Base-by-base conservation (phyloP, 2,797 vertebrate species). In the Tympanoctomys barrerae region DNA sequence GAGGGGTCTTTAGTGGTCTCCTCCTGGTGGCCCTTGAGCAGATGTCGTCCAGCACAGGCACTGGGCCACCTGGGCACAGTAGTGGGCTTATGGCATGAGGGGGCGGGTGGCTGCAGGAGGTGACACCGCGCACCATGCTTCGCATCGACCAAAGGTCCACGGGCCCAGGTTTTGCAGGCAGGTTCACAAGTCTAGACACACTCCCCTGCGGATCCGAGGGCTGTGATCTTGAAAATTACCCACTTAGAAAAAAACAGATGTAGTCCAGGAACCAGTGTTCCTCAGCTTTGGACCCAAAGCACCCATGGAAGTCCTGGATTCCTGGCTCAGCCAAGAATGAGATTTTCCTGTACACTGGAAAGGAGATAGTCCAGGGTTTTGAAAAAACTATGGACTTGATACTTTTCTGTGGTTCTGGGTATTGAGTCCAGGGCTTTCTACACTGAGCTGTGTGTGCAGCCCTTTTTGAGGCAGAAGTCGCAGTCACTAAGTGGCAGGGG, bases 211-310 rank as follows among this genome's bases (percentile, higher is more conserved):
- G 71, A 42, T 28, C 39, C 1, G 36, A 33, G 75, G 49, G 33
- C 18, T 21, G 64, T 9, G 7, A 61, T 82, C 89, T 82, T 86
- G 21, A 19, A 39, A 93, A 96, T 33, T 87, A 62, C 49, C 39
- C 21, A 2, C 31, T 92, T 83, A 86, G 64, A 73, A 77, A 89
- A 84, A 39, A 18, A 2, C 28, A 49, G 1, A 6, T 33, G 22
- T 13, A 39, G 64, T 36, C 62, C 0, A 0, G 28, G 31, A 61
- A 79, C 61, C 66, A 21, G 19, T 0, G 21, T 0, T 68, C 18
- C n/a, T 91, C 59, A 19, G 59, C 36, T 49, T 1, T 64, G 57
- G 19, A 6, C n/a, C 36, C 28, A 33, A 2, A 21, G 2, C 7
- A 9, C 10, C 57, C 54, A 14, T 18, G 22, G 5, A 31, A 13